Conservation (phyloP, 2,113 vertebrate species). For the Phoenicopterus ruber region DNA sequence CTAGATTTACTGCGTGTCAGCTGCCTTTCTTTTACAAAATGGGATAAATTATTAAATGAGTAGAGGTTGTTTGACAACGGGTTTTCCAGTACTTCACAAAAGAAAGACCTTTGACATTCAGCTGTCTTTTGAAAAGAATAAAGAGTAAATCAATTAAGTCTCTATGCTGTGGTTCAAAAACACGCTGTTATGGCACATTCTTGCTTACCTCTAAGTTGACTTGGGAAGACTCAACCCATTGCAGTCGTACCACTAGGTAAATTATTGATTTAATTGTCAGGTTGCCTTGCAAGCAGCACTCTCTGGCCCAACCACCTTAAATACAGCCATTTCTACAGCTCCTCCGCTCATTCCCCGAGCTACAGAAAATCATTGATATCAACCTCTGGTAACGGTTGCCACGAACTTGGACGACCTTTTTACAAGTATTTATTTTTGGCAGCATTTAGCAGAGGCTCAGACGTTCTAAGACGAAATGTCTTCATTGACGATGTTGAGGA, state of each 20-base stretch:
- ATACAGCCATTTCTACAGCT: not conserved
- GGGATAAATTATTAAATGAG: constrained; percentile 82
- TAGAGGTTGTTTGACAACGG: constrained; percentile 79
- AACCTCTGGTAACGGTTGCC: not conserved
- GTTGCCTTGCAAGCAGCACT: not conserved
- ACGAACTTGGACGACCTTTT: not conserved
- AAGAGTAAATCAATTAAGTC: constrained; percentile 80
- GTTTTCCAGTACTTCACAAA: constrained; percentile 78
- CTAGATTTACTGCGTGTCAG: constrained; percentile 75
- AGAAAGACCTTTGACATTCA: constrained; percentile 79
- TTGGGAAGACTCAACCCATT: constrained; percentile 7
- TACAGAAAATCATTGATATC: not conserved
- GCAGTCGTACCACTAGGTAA: not conserved
- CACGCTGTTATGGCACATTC: constrained; percentile 25
- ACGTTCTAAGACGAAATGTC: not conserved
- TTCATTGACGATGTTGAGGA: not conserved
- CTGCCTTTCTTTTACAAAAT: constrained; percentile 79
- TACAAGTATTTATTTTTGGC: not conserved
- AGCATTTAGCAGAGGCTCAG: not conserved
- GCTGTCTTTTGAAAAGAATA: constrained; percentile 79
- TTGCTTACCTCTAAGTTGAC: constrained; percentile 65
- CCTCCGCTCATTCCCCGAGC: not conserved
- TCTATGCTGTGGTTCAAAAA: constrained; percentile 61
- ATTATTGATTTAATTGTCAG: not conserved
- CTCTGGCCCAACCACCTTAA: not conserved